A percentile compares a stretch with the other conserved stretches of the same genome.
Conservation (phyloP, 2,797 vertebrate species). For the Micromesistius poutassou region DNA sequence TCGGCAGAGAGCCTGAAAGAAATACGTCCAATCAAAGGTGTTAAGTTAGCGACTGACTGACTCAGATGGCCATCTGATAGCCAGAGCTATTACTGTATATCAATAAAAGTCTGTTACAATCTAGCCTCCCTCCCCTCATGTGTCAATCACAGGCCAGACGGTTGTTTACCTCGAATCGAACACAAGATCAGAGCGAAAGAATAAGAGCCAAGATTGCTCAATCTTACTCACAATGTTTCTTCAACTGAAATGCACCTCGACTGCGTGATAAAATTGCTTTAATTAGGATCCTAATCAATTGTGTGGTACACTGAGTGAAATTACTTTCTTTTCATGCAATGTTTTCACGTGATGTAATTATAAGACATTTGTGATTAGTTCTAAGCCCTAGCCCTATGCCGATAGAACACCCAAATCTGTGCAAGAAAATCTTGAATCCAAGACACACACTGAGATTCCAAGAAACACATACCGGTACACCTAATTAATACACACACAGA, state of each 20-base stretch:
- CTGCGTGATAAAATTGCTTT: conserved; percentile 19
- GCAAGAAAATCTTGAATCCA: conserved; percentile 37
- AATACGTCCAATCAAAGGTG: conserved; percentile 47
- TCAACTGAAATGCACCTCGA: conserved; percentile 16
- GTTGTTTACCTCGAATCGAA: conserved; percentile 19
- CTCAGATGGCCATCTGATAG: conserved; percentile 51
- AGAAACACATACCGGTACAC: conserved; percentile 6
- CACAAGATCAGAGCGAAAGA: conserved; percentile 7
- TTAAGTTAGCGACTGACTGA: conserved; percentile 46
- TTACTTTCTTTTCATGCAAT: conserved; percentile 43
- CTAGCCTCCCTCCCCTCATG: conserved; percentile 6
- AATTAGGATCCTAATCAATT: conserved; percentile 48
- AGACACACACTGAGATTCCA: neutral
- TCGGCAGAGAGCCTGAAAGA: conserved; percentile 38
- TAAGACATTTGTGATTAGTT: conserved; percentile 42
- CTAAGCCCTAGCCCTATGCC: conserved; percentile 30
- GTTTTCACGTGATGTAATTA: conserved; percentile 26
- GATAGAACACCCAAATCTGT: conserved; percentile 29
- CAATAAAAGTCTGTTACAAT: conserved; percentile 54
- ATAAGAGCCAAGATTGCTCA: neutral
- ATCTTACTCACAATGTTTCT: neutral
- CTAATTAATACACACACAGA: neutral
- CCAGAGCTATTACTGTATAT: conserved; percentile 24
- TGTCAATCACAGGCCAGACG: conserved; percentile 37
- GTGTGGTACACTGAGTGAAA: conserved; percentile 34